Conservation (phyloP, 2,888 invertebrate genomes). For the Orthosia gothica region DNA sequence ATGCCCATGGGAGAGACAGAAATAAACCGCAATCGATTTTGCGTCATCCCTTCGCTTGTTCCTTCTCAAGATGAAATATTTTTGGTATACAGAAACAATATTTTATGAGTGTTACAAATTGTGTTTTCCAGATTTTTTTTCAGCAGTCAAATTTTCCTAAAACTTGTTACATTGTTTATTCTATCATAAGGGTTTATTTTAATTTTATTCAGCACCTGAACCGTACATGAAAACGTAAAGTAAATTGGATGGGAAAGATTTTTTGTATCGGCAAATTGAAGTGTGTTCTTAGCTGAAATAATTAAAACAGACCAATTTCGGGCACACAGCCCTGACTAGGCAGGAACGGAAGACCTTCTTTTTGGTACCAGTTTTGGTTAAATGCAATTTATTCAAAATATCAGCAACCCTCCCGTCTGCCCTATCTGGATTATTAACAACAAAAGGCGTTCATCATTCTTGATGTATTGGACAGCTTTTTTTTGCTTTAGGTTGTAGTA, state of each 20-base stretch:
- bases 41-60: too few relatives aligned
- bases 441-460: neutral
- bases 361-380: too few relatives aligned
- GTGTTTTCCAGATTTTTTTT: slow-evolving; percentile 1
- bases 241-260: slow-evolving; percentile 25
- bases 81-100: too few relatives aligned
- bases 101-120: too few relatives aligned
- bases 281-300: slow-evolving; percentile 15
- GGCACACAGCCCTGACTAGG: neutral
- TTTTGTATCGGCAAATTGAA: slow-evolving; percentile 22
- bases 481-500: too few relatives aligned
- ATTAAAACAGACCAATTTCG: slow-evolving; percentile 17
- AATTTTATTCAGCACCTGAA: slow-evolving; percentile 20
- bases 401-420: too few relatives aligned
- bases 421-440: neutral
- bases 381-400: too few relatives aligned
- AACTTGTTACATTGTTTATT: slow-evolving; percentile 13
- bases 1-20: too few relatives aligned
- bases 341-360: neutral
- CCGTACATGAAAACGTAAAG: neutral
- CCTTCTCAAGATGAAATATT: neutral
- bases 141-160: neutral
- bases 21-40: too few relatives aligned
- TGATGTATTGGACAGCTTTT: neutral
- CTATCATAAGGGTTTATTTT: slow-evolving; percentile 2